Evolutionary conservation across 2,888 invertebrate species (phyloP), one percentile per base, ranked within the genome.

Genomic region (Teinopalpus imperialis): DNA sequence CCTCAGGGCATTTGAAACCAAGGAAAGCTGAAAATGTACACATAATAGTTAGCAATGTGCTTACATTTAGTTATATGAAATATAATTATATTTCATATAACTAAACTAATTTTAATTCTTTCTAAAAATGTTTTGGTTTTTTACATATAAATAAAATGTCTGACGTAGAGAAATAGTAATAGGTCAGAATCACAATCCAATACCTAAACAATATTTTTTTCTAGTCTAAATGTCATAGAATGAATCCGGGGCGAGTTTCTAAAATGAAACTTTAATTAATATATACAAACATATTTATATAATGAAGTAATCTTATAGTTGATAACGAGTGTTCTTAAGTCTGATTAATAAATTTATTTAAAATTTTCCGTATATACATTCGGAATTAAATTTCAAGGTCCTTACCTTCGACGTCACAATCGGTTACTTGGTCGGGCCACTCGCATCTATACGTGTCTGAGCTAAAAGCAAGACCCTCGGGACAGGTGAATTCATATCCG

Each of bases 391-490:
- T 34, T 27, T 34, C 10, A 30, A 30, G n/a, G 39, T 49, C 40
- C 7, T 55, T 76, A 94, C 95, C 92, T 91, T 95, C 95, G 36
- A 94, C 93, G 67, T 96, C 93, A 61, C 96, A 96, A 44, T 93
- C 93, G 2, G 91, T 74, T 0, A 95, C 96, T 74, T 94, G 91
- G 81, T 97, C 97, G 2, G 96, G 95, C 96, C 96, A 97, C 52
- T 97, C 95, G 71, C 97, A 97, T 40, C 93, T 91, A 68, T 95
- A 94, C 5, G 89, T 90, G 6, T 90, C 91, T 1, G 91, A 86
- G 71, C 92, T 94, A 81, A 92, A 95, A 4, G 96, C 96, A 39
- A 97, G 85, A 12, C 96, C 96, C 62, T 94, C 95, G 0, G 96
- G 96, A 65, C 97, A 97, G 53, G 93, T 91, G 61, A 95, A 92